phyloP scores from a whole-genome alignment of 2,888 invertebrate species.

The Suillia variegata region DNA sequence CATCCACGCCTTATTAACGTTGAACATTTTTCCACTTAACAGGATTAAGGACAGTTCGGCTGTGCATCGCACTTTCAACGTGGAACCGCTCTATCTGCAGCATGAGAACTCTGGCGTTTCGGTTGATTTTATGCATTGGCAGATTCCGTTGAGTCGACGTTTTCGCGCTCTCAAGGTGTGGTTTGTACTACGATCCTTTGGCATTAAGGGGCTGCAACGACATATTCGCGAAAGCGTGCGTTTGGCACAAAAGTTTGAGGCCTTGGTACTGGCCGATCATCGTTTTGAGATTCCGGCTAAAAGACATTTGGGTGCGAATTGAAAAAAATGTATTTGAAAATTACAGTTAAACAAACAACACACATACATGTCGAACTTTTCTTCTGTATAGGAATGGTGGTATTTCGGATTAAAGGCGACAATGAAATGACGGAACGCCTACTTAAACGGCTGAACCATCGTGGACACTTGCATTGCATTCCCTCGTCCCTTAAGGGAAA shows the following conservation, averaged over 20 bases:
- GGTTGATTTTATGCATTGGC: conserved; percentile 99
- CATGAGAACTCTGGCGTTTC: conserved; percentile 98
- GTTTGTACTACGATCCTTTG: conserved; percentile 95
- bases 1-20: not conserved
- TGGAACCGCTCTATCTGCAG: conserved; percentile 94
- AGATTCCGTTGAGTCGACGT: conserved; percentile 90
- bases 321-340: not conserved
- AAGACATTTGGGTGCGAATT: conserved; percentile 69
- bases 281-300: conserved; percentile 90
- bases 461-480: conserved; percentile 90
- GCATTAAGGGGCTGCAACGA: conserved; percentile 87
- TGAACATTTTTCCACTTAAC: conserved; percentile 35
- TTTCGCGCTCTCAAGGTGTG: conserved; percentile 93
- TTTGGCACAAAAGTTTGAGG: conserved; percentile 89
- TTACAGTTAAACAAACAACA: too few species aligned
- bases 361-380: too few species aligned
- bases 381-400: conserved; percentile 88
- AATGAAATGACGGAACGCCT: conserved; percentile 86
- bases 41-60: conserved; percentile 95
- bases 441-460: conserved; percentile 83
- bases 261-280: conserved; percentile 77
- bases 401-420: conserved; percentile 85
- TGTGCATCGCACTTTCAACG: conserved; percentile 95
- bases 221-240: conserved; percentile 92
- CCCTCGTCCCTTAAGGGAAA: conserved; percentile 90